Evolutionary conservation across 1,140 invertebrate genomes (phyloP), one percentile per base, ranked within the genome.

Genomic region (Hermetia illucens): DNA sequence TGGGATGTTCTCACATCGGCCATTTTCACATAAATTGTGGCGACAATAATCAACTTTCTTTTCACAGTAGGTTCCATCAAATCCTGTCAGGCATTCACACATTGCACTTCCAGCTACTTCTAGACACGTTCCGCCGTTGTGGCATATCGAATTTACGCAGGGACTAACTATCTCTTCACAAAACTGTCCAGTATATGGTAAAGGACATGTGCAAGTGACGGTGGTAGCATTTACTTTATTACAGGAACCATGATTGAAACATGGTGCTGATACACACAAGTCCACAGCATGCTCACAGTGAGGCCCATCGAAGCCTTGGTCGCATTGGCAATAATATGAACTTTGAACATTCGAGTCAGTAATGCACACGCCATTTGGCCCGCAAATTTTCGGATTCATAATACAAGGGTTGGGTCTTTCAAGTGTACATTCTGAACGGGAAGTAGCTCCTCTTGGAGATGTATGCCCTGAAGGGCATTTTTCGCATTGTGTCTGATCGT

Each of bases 231-330:
- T 32, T 16, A 34, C 15, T 17, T 42, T 24, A 16, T 31, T 19
- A 31, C 76, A 79, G 0, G 49, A 65, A 2, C 64, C 72, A 24
- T 61, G 62, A 45, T 75, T 74, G 21, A 54, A 50, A 41, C 74
- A 77, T 9, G 69, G 68, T 42, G 61, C 56, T 3, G 48, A 58
- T 3, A 50, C 42, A 47, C 79, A 82, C 47, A 72, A 69, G 44
- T 74, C 60, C 12, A 72, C 34, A 39, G 46, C 39, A 36, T 45
- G 42, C 36, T 53, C 52, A 45, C 74, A 70, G 42, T 62, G 50
- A 1, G 43, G 43, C 13, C 74, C 74, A 9, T 59, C 41, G 30
- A 53, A 67, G 41, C 56, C 45, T 4, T 55, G 44, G 0, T 19
- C 41, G 44, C 68, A 70, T 12, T 60, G 48, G 41, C 68, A 70